Base-by-base conservation (phyloP, 2,113 vertebrate genomes). In the Scortum barcoo region DNA sequence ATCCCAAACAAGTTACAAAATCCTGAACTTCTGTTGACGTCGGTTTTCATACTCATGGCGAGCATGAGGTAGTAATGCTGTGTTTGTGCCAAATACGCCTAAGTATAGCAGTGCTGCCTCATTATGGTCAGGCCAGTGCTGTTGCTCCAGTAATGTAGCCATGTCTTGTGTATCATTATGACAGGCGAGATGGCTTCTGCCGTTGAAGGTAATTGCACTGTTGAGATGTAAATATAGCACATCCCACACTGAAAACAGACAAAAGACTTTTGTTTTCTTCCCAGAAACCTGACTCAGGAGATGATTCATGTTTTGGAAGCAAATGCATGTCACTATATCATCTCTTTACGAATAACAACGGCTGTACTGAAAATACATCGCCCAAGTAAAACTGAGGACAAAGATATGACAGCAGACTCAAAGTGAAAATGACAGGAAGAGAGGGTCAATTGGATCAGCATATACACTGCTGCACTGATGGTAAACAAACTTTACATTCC, bases 71-170 rank as follows among this genome's bases (percentile, higher is more conserved):
- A 90, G 81, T 74, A 75, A 84, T 77, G 76, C 68, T 76, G 69
- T 90, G 90, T 94, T 95, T 91, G 83, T 86, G 84, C 85, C 86
- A 89, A 75, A 86, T 70, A 88, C 0, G 62, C 78, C 86, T 92
- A 92, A 93, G 87, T 93, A 93, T 93, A 94, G 85, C 83, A 42
- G 76, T 60, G 66, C 91, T 75, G 82, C 91, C 86, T 94, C 91
- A 95, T 94, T 95, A 93, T 91, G 92, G 94, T 93, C 83, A 80
- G 78, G 33, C 80, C 77, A 69, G 57, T 76, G 79, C 71, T 78
- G 84, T 71, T 83, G 85, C 85, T 77, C 74, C 81, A 72, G 67
- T 76, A 83, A 76, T 88, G 24, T 58, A 69, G 80, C 88, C 86
- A 83, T 60, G 83, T 86, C 81, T 78, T 72, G 83, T 90, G 89